Base-by-base conservation (phyloP, 1,140 invertebrate genomes). In the Drosophila aff. region DNA sequence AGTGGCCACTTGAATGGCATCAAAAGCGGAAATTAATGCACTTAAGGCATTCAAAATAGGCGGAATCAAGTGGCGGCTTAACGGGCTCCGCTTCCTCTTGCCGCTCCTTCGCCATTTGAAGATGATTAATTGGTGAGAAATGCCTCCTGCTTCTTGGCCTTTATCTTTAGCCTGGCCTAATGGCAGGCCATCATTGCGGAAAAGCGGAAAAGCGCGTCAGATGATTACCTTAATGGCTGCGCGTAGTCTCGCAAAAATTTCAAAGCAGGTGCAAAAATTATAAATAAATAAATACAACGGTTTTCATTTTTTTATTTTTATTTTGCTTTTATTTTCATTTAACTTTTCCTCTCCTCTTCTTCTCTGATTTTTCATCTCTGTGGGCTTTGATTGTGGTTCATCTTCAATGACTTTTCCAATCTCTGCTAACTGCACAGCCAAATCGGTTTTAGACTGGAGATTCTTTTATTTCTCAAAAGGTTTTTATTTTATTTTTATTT, bases 1-100 rank as follows among this genome's bases (percentile, higher is more conserved):
- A 80, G 82, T 84, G 81, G 71, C 83, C 83, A 89, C 83, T 89
- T 84, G 72, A 72, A 83, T 78, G 82, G 64, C 58, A 73, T 73
- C 76, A 79, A 87, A 86, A 76, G 82, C 84, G 84, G 78, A 87
- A 87, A 87, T 87, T 87, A 89, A 87, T 87, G 85, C 84, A 89
- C 77, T 89, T 61, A 89, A 89, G 68, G 68, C 80, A 87, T 86
- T 87, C 60, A 77, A 87, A 72, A 64, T 65, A 65, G 55, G 18
- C 67, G 41, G 21, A n/a, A 43, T 43, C 52, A 46, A 80, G 53
- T 55, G 33, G 31, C 64, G 33, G 31, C 64, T 73, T 73, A 73
- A 57, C 33, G 36, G 52, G 7, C 31, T 33, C 31, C 28, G 40
- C 55, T 59, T 57, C 3, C 21, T 3, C 23, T 43, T 1, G 8